Base-by-base conservation (phyloP, 1,140 invertebrate species). In the Cryptotermes secundus region DNA sequence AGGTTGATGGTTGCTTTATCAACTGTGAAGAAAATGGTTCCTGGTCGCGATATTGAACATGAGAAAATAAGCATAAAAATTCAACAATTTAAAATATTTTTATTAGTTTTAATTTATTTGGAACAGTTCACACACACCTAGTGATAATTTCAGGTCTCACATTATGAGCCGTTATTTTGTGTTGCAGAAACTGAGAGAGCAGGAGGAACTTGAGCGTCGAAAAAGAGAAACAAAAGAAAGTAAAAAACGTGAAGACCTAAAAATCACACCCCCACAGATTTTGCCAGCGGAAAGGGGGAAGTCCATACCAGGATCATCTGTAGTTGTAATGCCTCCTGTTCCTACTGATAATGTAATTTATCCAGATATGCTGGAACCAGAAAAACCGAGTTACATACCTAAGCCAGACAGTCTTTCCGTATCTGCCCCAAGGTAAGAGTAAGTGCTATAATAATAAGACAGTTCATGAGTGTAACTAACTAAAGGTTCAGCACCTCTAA, bases 161-260 rank as follows among this genome's bases (percentile, higher is more conserved):
- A 59, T 59, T 59, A 10, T 42, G 38, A 42, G 38, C 24, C 19
- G 31, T 31, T 2, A 26, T 84, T 34, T 83, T 45, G 26, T 83
- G 6, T 45, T 38, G 16, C 72, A 84, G 85, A 82, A 86, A 85
- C 81, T 31, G 85, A 85, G 87, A 31, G 89, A 90, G 84, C 89
- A 88, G 85, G 83, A 86, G 79, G 88, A 90, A 83, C 84, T 85
- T 35, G 88, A 90, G 80, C 87, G 86, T 85, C 86, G 88, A 59
- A 88, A 88, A 85, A 87, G 89, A 86, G 89, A 92, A 87, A 90
- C 91, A 86, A 87, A 87, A 65, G 87, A 88, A 87, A 88, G 87
- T 88, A 89, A 87, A 19, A 34, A 34, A 12, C 80, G 34, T 81
- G 35, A 38, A 31, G 34, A 12, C 24, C 7, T 9, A 26, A 3